Conservation (phyloP, 2,797 vertebrate species). For the Anniella stebbinsi region DNA sequence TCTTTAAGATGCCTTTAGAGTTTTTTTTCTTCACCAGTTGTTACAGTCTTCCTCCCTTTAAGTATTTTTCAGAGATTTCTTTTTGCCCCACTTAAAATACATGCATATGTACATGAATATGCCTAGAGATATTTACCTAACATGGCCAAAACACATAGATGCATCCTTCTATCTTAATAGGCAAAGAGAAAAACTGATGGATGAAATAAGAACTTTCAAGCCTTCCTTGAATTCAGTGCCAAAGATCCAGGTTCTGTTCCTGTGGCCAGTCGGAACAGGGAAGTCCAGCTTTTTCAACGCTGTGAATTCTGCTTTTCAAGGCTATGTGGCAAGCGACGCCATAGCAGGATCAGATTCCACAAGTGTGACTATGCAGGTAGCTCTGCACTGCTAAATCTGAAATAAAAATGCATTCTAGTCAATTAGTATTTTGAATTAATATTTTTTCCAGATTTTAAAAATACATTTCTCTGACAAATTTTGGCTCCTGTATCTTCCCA, state of each 20-base stretch:
- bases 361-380: conserved; percentile 69
- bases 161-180: conserved; percentile 59
- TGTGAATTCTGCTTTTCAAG: conserved; percentile 68
- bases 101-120: background rate
- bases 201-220: conserved; percentile 57
- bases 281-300: conserved; percentile 84
- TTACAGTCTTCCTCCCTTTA: too few relatives aligned
- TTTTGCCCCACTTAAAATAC: too few relatives aligned
- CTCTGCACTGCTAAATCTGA: conserved; percentile 61
- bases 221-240: conserved; percentile 52
- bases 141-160: background rate
- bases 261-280: conserved; percentile 76
- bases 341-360: conserved; percentile 60
- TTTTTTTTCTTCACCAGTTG: background rate
- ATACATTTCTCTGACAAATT: conserved; percentile 55
- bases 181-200: conserved; percentile 59
- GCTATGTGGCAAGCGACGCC: conserved; percentile 33
- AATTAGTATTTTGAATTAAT: conserved; percentile 28
- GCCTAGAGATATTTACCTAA: background rate
- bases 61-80: too few relatives aligned
- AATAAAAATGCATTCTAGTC: conserved; percentile 58
- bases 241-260: conserved; percentile 75
- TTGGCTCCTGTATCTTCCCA: conserved; percentile 44
- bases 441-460: conserved; percentile 8
- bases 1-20: background rate